Base-by-base conservation (phyloP, 2,888 invertebrate species). In the Byasa hedistus region DNA sequence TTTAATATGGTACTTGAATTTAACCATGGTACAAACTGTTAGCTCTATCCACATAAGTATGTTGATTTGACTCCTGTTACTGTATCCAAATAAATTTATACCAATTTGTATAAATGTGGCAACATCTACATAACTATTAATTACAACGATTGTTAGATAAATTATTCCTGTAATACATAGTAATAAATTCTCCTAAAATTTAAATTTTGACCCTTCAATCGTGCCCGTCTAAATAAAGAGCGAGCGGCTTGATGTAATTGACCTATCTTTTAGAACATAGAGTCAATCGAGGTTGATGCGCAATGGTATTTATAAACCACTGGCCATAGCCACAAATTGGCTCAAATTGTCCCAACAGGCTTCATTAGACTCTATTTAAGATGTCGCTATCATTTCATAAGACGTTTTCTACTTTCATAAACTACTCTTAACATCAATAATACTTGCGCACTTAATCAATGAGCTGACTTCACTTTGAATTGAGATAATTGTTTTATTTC, bases 271-370 rank as follows among this genome's bases (percentile, higher is more conserved):
- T 71, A 73, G 75, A 72, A 70, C 75, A 73, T 69, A 69, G 71
- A 77, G 76, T 76, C 78, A 81, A 79, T 81, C 78, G 76, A 76
- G 71, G 76, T 74, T 71, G 74, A 79, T 77, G 76, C 75, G 76
- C 76, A 77, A 73, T 75, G 74, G 73, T 82, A 83, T 77, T 74
- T 73, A 79, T 80, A 80, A 80, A 79, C 78, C 81, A 77, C 79
- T 79, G 79, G 82, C 81, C 75, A 80, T 76, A 76, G 75, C 76
- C 75, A 74, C 75, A 81, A 87, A 86, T 87, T 88, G 85, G 79
- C 76, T 83, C 78, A 84, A 86, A 82, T 86, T 81, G 82, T 76
- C 73, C 77, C 82, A 85, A 86, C 82, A 76, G 81, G 81, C 83
- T 85, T 83, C 78, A 86, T 86, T 86, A 81, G 77, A 77, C 75